Base-by-base conservation (phyloP, 2,113 vertebrate genomes). In the Amphiprion ocellaris region DNA sequence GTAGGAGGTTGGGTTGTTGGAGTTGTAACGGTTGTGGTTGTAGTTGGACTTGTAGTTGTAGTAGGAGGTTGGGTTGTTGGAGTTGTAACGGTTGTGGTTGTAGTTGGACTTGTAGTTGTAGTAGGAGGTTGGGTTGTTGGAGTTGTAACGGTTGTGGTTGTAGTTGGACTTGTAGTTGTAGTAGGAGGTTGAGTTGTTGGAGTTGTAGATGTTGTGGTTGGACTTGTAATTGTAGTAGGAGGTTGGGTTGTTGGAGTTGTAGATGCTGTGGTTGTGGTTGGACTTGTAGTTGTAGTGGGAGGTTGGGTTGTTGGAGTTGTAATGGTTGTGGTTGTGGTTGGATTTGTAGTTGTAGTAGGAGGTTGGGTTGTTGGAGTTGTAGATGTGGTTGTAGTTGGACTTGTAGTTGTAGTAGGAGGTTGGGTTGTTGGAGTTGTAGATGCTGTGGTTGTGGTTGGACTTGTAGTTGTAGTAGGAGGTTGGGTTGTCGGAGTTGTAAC, bases 1-100 rank as follows among this genome's bases (percentile, higher is more conserved):
- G 47, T n/a, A 7, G 80, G 67, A 4, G 70, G 59, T n/a, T 26
- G 10, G 5, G 77, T 30, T 0, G 59, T 68, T 11, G 68, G n/a
- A 1, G 68, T 9, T 23, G 61, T 6, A 50, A 8, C 0, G 44
- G n/a, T 11, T 7, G 80, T 64, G 2, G 72, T 58, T 26, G 81
- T 54, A 0, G 71, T 59, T 33, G 67, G 23, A 5, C 4, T 23
- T 26, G 33, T 24, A 1, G 28, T 19, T 10, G 73, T 50, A 1
- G 63, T 37, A 1, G 66, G 0, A 2, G 72, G 2, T 15, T 15
- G 8, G 2, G 62, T n/a, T 33, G 54, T 10, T 6, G 19, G 2
- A 2, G 37, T 26, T 24, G 70, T 70, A 1, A 53, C n/a, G 33
- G 5, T 69, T 17, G 75, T 77, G 8, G 66, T 17, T 44, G 50